Evolutionary conservation across 2,113 vertebrate genomes (phyloP), one percentile per base, ranked within the genome.

Genomic region (Mastomys coucha): DNA sequence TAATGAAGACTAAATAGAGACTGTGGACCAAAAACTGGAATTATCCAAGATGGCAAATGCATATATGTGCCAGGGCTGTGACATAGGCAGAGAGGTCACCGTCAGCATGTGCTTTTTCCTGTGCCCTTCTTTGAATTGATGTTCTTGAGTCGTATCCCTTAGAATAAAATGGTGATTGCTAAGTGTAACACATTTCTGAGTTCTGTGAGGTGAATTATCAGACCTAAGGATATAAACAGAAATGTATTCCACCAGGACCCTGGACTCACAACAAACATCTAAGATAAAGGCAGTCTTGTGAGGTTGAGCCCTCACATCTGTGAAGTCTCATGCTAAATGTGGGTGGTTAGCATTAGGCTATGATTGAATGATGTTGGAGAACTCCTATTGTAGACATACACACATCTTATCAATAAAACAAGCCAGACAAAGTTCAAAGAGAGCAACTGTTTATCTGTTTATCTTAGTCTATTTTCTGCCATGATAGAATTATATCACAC

Each of bases 161-260:
- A 80, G 22, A 80, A 88, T 72, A 72, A 92, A 95, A 91, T 22
- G 12, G 42, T 3, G 14, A 56, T 36, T 72, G 22, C 75, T 69
- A 92, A 91, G 17, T 36, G 78, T 4, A 73, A 16, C 5, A 88
- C 1, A 70, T 91, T 56, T 33, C 24, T 95, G 75, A 78, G 56
- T 95, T 94, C 56, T 73, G 49, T 60, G 80, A 88, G 17, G 26
- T 81, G 60, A 95, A 93, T 86, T 51, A 51, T 26, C 65, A 53
- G 39, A 92, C 63, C 28, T 58, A 16, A 81, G 2, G 17, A 0
- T 0, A 7, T 19, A 4, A 2, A 75, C n/a, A 88, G 45, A 94
- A 49, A 10, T 65, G 9, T 26, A 82, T 31, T 53, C 36, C 11
- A 49, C 39, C 92, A 28, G 20, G 24, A 65, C 65, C 49, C 76